These are phyloP conservation scores for Drosophila truncata DNA, from an alignment of 1,140 invertebrate species.

Conservation along the genomic window DNA sequence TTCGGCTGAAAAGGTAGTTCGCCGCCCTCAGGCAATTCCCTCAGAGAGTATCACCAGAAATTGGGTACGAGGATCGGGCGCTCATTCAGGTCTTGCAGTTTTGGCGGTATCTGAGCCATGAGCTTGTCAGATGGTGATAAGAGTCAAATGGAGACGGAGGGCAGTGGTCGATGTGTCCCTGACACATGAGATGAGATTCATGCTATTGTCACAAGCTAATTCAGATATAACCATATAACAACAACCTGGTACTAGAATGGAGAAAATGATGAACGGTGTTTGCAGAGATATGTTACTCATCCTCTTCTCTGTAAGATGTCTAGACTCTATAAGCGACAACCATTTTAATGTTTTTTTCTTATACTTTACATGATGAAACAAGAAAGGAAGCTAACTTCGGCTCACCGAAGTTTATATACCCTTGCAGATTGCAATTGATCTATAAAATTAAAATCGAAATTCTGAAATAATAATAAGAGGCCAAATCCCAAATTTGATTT, in stretches of 20 bases:
- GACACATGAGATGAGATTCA: conserved; percentile 28
- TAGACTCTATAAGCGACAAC: conserved; percentile 25
- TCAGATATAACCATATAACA: conserved; percentile 47
- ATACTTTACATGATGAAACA: background rate
- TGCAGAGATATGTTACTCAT: conserved; percentile 8
- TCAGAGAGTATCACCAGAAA: conserved; percentile 6
- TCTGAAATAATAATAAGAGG: no score
- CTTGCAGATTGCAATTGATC: no score
- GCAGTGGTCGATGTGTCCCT: conserved; percentile 12
- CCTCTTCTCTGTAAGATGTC: background rate
- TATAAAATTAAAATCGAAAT: no score
- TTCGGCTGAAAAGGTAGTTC: background rate
- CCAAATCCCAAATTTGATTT: no score
- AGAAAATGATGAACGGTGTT: conserved; percentile 26
- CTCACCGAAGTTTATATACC: no score
- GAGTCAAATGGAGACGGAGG: background rate
- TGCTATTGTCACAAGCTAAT: conserved; percentile 54
- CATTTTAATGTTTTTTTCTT: conserved; percentile 62
- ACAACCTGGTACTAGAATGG: background rate
- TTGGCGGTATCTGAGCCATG: background rate
- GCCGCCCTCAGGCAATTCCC: background rate
- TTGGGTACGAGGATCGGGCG: background rate
- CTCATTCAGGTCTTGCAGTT: conserved; percentile 1
- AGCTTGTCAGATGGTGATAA: conserved; percentile 13
- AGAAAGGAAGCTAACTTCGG: background rate